A percentile compares a stretch with the other conserved stretches of the same genome.
Evolutionary conservation across 2,113 vertebrate genomes (phyloP).

Genomic region (Rostratula benghalensis): DNA sequence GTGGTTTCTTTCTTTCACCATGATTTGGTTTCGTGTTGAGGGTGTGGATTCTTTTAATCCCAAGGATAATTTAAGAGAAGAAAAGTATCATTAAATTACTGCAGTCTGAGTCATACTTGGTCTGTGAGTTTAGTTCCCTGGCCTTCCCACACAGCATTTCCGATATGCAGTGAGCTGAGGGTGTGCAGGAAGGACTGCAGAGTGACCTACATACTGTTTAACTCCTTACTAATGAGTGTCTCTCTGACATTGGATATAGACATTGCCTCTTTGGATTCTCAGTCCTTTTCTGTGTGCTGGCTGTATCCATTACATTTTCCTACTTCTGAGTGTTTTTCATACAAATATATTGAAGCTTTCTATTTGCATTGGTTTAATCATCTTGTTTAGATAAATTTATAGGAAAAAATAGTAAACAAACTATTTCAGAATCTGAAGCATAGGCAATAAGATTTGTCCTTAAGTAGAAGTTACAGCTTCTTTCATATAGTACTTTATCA

Average conservation of each 20-base stretch:
- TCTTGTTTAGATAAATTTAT: not conserved
- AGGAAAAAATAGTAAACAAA: not conserved
- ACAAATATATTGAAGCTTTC: not conserved
- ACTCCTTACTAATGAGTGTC: not conserved
- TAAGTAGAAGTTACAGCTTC: not conserved
- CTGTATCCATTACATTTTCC: not conserved
- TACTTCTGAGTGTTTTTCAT: not conserved
- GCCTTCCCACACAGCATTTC: conserved; percentile 61
- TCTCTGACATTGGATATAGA: not conserved
- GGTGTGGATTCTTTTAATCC: conserved; percentile 52
- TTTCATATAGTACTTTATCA: not conserved
- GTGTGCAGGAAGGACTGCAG: conserved; percentile 38
- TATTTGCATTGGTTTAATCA: not conserved
- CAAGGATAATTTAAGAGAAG: conserved; percentile 24
- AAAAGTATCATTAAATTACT: conserved; percentile 30
- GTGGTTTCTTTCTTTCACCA: not conserved
- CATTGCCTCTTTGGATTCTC: not conserved
- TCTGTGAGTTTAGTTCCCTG: conserved; percentile 46
- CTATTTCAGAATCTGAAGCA: not conserved
- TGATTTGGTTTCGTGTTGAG: not conserved
- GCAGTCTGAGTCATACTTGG: conserved; percentile 42
- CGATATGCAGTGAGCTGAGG: conserved; percentile 7
- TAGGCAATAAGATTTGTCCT: not conserved
- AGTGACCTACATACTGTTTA: conserved; percentile 61
- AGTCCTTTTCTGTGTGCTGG: not conserved